Percentiles rank a stretch among this genome's conserved stretches.
These are phyloP conservation scores for Microchirus variegatus DNA, from an alignment of 2,797 vertebrate species.

Conservation along the genomic window DNA sequence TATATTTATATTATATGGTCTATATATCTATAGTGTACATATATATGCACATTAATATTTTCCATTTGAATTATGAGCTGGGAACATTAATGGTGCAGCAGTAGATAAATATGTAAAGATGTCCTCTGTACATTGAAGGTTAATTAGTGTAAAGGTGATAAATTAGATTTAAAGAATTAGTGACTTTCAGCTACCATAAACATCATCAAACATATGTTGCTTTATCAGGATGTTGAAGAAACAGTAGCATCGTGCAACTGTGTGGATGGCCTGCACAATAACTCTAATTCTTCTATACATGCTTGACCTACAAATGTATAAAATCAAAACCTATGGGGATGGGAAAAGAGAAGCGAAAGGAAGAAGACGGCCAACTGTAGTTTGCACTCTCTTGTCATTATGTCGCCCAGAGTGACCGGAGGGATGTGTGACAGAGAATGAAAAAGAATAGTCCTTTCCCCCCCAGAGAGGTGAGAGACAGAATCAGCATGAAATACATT, in stretches of 20 bases:
- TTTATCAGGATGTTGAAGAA: background rate
- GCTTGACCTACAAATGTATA: slow-evolving; percentile 33
- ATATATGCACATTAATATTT: too few species aligned
- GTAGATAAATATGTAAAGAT: too few species aligned
- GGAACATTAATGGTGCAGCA: too few species aligned
- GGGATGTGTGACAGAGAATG: slow-evolving; percentile 40
- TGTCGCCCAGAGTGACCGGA: slow-evolving; percentile 44
- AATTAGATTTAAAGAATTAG: background rate
- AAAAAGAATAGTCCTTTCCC: slow-evolving; percentile 30
- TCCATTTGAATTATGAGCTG: too few species aligned
- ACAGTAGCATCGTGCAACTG: slow-evolving; percentile 12
- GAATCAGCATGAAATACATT: slow-evolving; percentile 45
- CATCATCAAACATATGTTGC: background rate
- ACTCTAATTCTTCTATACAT: slow-evolving; percentile 23
- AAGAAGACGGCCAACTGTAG: slow-evolving; percentile 23
- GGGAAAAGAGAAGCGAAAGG: background rate
- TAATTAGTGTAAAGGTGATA: too few species aligned
- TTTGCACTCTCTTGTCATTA: slow-evolving; percentile 42
- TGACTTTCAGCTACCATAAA: background rate
- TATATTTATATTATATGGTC: too few species aligned
- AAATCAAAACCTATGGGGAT: slow-evolving; percentile 33
- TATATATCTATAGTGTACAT: too few species aligned
- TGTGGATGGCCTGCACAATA: slow-evolving; percentile 24
- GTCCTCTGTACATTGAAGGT: too few species aligned
- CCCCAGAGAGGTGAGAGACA: slow-evolving; percentile 51